Conservation (phyloP, 2,888 invertebrate species). For the Acanthoscelides obtectus region DNA sequence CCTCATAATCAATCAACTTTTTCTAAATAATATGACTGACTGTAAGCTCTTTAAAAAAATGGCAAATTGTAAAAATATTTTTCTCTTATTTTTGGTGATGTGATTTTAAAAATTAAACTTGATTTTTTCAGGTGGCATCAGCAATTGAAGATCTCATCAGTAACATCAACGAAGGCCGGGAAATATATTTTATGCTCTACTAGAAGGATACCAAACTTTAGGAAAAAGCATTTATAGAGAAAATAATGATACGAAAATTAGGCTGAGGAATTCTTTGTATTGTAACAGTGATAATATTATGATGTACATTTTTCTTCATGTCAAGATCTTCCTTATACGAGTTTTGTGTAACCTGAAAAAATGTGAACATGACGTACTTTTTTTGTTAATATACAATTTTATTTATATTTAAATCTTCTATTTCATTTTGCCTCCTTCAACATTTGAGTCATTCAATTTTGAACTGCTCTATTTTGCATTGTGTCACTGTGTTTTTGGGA, state of each 20-base stretch:
- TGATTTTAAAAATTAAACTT: background rate
- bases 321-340: background rate
- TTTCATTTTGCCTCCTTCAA: background rate
- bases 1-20: background rate
- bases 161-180: constrained; percentile 83
- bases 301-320: background rate
- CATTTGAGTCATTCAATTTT: no score
- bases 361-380: no score
- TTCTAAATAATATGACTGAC: background rate
- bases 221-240: constrained; percentile 14
- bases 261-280: background rate
- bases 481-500: no score
- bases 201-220: constrained; percentile 54
- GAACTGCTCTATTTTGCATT: no score
- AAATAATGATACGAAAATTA: background rate
- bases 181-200: constrained; percentile 73
- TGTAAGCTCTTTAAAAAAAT: background rate
- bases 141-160: constrained; percentile 74
- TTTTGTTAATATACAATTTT: background rate
- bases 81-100: background rate
- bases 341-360: no score
- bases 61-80: no score
- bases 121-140: constrained; percentile 57
- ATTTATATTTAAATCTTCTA: background rate
- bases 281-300: background rate